Evolutionary conservation across 2,113 vertebrate genomes (phyloP).

Genomic region (pig (Sus scrofa)): T2T-Sscrofa CM000813.6:124084501-124085000

Average conservation of each 20-base stretch:
- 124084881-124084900: background rate
- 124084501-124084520: background rate
- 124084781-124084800: background rate
- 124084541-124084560: background rate
- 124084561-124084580: background rate
- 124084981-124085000: background rate
- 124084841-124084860: background rate
- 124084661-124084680: background rate
- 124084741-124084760: background rate
- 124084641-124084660: background rate
- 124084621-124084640: background rate
- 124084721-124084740: background rate
- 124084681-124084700: background rate
- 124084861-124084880: background rate
- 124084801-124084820: slow-evolving; percentile 33
- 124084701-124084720: background rate
- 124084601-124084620: background rate
- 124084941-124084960: background rate
- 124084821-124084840: background rate
- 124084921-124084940: background rate
- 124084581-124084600: background rate
- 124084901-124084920: background rate
- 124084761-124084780: background rate
- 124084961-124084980: background rate
- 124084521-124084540: background rate